phyloP scores from a whole-genome alignment of 1,140 invertebrate species.

The Monochamus saltuarius region DNA sequence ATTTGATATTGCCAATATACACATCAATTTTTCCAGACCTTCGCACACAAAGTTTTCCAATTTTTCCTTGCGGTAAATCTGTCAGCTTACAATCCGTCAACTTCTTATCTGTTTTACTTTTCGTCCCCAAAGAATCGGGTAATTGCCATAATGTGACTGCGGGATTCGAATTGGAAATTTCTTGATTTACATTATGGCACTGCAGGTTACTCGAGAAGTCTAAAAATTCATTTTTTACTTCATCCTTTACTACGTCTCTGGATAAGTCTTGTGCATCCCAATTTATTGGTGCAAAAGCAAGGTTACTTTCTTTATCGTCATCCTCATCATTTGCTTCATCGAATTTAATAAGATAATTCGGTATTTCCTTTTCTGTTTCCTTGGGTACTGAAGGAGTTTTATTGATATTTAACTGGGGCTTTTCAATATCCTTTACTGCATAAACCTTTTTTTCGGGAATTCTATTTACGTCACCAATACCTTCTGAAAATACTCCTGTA shows the following conservation, averaged over 20 bases:
- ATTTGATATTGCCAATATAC: not conserved
- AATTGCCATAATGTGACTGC: slow-evolving; percentile 2
- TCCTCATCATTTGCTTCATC: not conserved
- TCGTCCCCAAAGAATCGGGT: not conserved
- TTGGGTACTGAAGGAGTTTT: not conserved
- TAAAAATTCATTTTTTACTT: too few relatives aligned
- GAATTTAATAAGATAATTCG: not conserved
- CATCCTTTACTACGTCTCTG: too few relatives aligned
- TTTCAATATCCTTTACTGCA: not conserved
- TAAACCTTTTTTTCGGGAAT: not conserved
- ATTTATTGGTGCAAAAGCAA: not conserved
- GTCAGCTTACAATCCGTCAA: not conserved
- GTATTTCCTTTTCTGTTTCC: not conserved
- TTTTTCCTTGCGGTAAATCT: slow-evolving; percentile 1
- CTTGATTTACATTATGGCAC: not conserved
- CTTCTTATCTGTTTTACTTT: not conserved
- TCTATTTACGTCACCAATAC: not conserved
- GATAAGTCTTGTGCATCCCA: not conserved
- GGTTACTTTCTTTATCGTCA: slow-evolving; percentile 3
- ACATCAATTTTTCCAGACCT: slow-evolving; percentile 11
- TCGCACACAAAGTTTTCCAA: slow-evolving; percentile 9
- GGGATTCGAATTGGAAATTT: not conserved
- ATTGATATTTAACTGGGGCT: not conserved
- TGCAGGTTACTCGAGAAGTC: too few relatives aligned
- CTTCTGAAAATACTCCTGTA: slow-evolving; percentile 16